These are phyloP conservation scores for Mesitornis unicolor DNA, from an alignment of 2,113 vertebrate species.

Conservation along the genomic window DNA sequence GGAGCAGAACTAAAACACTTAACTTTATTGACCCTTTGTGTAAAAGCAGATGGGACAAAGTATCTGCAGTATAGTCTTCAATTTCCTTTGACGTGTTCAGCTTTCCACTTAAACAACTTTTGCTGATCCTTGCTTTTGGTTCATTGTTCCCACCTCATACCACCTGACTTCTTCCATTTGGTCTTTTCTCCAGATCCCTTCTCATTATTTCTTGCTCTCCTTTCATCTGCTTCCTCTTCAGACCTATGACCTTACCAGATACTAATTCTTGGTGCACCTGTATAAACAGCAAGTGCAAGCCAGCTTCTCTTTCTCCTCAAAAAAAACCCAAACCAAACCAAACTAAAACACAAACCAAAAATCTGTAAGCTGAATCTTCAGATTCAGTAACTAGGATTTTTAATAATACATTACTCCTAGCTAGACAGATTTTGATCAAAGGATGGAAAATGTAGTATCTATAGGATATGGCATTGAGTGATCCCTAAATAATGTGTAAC, in stretches of 20 bases:
- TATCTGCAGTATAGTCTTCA: background rate
- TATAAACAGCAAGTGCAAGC: background rate
- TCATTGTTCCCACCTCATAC: background rate
- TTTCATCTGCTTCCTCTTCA: background rate
- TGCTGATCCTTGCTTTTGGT: background rate
- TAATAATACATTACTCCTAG: background rate
- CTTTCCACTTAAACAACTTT: background rate
- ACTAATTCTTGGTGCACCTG: background rate
- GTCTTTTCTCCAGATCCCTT: background rate
- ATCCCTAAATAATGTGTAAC: background rate
- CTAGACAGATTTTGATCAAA: background rate
- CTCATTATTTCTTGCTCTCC: background rate
- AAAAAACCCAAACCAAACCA: accelerated
- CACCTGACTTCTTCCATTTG: background rate
- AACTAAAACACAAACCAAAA: background rate
- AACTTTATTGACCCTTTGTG: background rate
- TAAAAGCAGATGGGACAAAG: background rate
- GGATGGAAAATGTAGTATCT: background rate
- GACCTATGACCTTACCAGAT: background rate
- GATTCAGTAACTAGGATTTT: background rate
- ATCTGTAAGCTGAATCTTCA: background rate
- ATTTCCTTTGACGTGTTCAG: background rate
- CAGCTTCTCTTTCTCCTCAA: background rate
- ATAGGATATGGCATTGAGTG: background rate
- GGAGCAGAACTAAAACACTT: background rate